Conservation (phyloP, 2,113 vertebrate genomes). For the Castor canadensis region DNA sequence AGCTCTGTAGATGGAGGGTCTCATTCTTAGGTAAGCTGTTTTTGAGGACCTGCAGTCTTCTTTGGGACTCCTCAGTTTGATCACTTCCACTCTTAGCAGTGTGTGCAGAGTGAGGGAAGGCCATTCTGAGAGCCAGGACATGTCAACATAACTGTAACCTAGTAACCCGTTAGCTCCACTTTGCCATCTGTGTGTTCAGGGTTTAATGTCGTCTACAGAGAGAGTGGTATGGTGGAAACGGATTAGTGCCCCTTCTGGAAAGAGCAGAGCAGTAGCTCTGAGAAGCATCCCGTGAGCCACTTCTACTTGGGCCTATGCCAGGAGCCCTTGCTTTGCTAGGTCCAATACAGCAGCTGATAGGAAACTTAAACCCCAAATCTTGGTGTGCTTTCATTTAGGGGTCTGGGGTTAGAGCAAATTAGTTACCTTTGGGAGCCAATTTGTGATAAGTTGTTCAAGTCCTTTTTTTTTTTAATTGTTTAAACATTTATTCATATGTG, state of each 20-base stretch:
- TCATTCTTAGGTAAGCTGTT: constrained; percentile 24
- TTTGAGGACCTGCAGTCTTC: constrained; percentile 27
- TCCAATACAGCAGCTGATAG: not conserved
- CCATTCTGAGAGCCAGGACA: constrained; percentile 53
- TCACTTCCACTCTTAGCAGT: constrained; percentile 39
- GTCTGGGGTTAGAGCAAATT: not conserved
- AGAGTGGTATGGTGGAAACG: constrained; percentile 39
- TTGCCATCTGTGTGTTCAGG: constrained; percentile 69
- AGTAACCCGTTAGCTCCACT: constrained; percentile 70
- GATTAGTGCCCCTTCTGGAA: constrained; percentile 20
- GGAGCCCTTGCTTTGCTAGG: not conserved
- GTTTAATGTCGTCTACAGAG: constrained; percentile 48
- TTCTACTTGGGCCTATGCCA: not conserved
- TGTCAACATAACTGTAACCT: constrained; percentile 75
- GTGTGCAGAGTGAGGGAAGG: constrained; percentile 41
- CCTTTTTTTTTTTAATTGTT: too few relatives aligned
- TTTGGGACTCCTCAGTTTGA: constrained; percentile 15
- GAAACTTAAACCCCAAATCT: not conserved
- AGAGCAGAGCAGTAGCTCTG: not conserved
- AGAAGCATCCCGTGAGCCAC: not conserved
- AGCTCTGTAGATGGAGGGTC: not conserved
- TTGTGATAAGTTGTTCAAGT: not conserved
- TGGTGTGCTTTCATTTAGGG: not conserved
- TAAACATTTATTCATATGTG: too few relatives aligned
- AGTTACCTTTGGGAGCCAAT: not conserved